Evolutionary conservation across 2,888 invertebrate genomes (phyloP).

Genomic region (Cryptophagus acutangulus): DNA sequence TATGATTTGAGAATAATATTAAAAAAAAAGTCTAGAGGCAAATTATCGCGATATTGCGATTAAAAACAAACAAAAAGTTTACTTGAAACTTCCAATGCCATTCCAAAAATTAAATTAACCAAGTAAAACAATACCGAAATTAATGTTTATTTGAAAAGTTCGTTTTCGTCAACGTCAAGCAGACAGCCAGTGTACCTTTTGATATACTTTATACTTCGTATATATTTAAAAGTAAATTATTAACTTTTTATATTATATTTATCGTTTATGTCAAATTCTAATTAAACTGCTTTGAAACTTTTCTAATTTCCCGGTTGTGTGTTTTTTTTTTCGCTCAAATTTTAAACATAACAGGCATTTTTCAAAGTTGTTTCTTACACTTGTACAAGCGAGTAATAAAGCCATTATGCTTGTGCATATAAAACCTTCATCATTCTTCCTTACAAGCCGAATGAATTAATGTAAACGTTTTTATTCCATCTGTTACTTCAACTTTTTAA

Average conservation of each 20-base stretch:
- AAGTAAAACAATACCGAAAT: conserved; percentile 37
- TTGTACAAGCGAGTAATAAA: too few relatives aligned
- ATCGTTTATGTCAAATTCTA: conserved; percentile 28
- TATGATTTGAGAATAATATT: too few relatives aligned
- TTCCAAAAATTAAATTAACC: conserved; percentile 32
- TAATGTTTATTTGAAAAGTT: conserved; percentile 36
- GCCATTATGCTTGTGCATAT: too few relatives aligned
- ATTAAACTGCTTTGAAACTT: conserved; percentile 35
- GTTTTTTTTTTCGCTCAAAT: conserved; percentile 2
- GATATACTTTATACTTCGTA: conserved; percentile 30
- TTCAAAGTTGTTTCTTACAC: conserved; percentile 7
- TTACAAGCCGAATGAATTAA: too few relatives aligned
- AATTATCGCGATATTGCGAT: too few relatives aligned
- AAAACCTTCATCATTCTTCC: too few relatives aligned
- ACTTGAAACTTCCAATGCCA: conserved; percentile 14
- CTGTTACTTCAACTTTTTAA: too few relatives aligned
- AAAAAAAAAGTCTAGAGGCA: too few relatives aligned
- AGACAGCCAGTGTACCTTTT: conserved; percentile 23
- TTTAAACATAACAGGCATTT: conserved; percentile 8
- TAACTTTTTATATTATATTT: too few relatives aligned
- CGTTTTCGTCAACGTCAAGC: conserved; percentile 20
- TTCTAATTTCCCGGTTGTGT: conserved; percentile 28
- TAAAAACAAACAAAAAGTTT: too few relatives aligned
- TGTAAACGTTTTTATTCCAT: too few relatives aligned
- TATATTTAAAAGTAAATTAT: conserved; percentile 14